A percentile compares a stretch with the other conserved stretches of the same genome.
Conservation (phyloP, 2,888 invertebrate genomes). For the Tetrapedia diversipes region DNA sequence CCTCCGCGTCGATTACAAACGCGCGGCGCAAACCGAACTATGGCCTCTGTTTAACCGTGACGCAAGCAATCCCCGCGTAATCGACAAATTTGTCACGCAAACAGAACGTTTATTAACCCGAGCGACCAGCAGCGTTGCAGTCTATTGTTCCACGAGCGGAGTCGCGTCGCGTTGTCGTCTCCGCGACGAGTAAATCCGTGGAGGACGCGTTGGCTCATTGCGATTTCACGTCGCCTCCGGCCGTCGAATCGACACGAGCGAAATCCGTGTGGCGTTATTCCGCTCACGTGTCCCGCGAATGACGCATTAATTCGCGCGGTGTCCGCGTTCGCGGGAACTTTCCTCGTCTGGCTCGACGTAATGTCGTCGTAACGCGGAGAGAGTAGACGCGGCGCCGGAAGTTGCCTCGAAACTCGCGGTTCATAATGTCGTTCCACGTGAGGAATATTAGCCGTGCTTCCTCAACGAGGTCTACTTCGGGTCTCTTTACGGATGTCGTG, state of each 20-base stretch:
- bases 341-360: slow-evolving; percentile 19
- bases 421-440: slow-evolving; percentile 22
- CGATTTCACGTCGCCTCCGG: slow-evolving; percentile 37
- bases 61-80: not conserved
- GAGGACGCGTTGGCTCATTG: slow-evolving; percentile 40
- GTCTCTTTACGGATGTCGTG: too few relatives aligned
- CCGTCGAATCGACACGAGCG: slow-evolving; percentile 42
- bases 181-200: not conserved
- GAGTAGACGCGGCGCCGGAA: slow-evolving; percentile 16
- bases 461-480: not conserved
- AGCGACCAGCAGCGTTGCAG: not conserved
- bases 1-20: not conserved
- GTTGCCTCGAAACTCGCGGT: slow-evolving; percentile 27
- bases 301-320: slow-evolving; percentile 66
- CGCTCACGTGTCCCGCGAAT: slow-evolving; percentile 61
- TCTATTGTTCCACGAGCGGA: not conserved
- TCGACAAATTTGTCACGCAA: not conserved
- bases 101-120: not conserved
- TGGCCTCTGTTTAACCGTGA: too few relatives aligned
- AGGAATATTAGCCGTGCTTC: slow-evolving; percentile 7
- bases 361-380: slow-evolving; percentile 24
- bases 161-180: not conserved
- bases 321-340: slow-evolving; percentile 42
- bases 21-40: not conserved
- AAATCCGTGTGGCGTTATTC: slow-evolving; percentile 51